Conservation (phyloP, 2,797 vertebrate species). For the Rhinoraja longicauda region DNA sequence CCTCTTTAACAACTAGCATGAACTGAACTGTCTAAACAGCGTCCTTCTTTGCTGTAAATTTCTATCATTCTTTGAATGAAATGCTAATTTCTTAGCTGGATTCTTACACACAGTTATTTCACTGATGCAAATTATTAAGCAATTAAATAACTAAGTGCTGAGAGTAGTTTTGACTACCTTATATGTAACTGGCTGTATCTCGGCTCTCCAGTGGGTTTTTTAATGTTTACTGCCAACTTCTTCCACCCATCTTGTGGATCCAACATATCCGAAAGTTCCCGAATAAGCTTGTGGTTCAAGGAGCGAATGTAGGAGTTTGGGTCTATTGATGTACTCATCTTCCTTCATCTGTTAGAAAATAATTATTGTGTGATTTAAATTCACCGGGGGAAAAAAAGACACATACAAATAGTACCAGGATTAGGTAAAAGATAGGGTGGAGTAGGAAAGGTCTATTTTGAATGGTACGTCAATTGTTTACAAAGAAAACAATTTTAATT, state of each 20-base stretch:
- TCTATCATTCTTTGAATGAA: not conserved
- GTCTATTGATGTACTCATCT: conserved; percentile 65
- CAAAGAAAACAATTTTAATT: not conserved
- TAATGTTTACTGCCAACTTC: conserved; percentile 68
- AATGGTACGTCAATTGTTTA: not conserved
- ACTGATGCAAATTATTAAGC: not conserved
- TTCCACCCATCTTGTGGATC: conserved; percentile 85
- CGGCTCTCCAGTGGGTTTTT: conserved; percentile 63
- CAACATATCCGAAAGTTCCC: conserved; percentile 69
- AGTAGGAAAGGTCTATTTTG: not conserved
- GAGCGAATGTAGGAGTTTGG: conserved; percentile 69
- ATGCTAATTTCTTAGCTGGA: not conserved
- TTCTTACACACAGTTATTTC: not conserved
- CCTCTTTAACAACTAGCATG: too few species aligned
- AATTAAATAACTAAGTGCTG: not conserved
- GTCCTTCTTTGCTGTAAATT: too few species aligned
- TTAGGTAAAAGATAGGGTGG: too few species aligned
- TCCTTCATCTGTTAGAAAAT: not conserved
- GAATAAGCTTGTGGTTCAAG: conserved; percentile 60
- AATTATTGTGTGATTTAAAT: not conserved
- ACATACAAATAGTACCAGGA: not conserved
- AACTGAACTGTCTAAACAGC: too few species aligned
- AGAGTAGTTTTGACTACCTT: conserved; percentile 56
- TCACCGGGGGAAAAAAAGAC: not conserved
- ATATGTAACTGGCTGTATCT: conserved; percentile 80